phyloP scores from a whole-genome alignment of 2,888 invertebrate genomes.

The Ectemnius lituratus region DNA sequence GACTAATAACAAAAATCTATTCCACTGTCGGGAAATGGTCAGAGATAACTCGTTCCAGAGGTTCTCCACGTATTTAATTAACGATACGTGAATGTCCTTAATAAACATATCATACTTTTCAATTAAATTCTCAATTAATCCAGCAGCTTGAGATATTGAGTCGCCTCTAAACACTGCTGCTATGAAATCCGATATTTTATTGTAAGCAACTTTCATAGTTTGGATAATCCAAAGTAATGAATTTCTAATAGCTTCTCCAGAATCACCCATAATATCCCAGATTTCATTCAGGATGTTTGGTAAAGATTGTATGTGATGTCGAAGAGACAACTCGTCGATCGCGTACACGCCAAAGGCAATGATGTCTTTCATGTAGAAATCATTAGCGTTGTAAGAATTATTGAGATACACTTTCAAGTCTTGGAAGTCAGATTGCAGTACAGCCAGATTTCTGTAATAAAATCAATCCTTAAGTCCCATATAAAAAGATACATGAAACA shows the following conservation, averaged over 20 bases:
- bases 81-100: conserved; percentile 85
- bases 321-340: conserved; percentile 87
- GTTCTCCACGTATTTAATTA: conserved; percentile 86
- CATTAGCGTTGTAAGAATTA: conserved; percentile 88
- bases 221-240: conserved; percentile 87
- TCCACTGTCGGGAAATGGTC: conserved; percentile 85
- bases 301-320: conserved; percentile 87
- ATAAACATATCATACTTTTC: conserved; percentile 89
- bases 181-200: conserved; percentile 84
- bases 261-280: conserved; percentile 92
- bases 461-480: too few relatives aligned
- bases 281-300: conserved; percentile 90
- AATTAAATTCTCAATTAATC: conserved; percentile 84
- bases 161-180: conserved; percentile 87
- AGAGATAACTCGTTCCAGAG: conserved; percentile 85
- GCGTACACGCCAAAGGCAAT: conserved; percentile 85
- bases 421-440: conserved; percentile 86
- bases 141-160: conserved; percentile 85
- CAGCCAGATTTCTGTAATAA: conserved; percentile 81
- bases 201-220: conserved; percentile 85
- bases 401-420: conserved; percentile 86
- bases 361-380: conserved; percentile 90
- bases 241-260: conserved; percentile 87
- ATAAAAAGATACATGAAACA: too few relatives aligned
- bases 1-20: conserved; percentile 84